Percentiles rank a stretch among this genome's conserved stretches.
phyloP scores from a whole-genome alignment of 2,888 invertebrate genomes.

The Tachina fera region DNA sequence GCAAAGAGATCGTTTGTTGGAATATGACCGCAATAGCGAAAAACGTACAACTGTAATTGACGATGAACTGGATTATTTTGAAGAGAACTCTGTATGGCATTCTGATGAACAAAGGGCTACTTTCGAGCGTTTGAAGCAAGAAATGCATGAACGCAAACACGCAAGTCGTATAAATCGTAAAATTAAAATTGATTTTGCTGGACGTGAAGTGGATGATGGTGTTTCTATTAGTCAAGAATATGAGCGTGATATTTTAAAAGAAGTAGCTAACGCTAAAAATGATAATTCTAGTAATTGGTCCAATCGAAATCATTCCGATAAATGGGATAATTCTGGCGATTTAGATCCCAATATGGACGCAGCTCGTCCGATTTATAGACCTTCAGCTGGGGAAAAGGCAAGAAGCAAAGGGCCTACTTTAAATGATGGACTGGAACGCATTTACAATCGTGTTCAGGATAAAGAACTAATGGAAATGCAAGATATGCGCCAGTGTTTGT shows the following conservation, averaged over 20 bases:
- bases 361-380: constrained; percentile 75
- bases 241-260: constrained; percentile 81
- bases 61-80: constrained; percentile 97
- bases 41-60: constrained; percentile 85
- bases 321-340: constrained; percentile 65
- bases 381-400: constrained; percentile 69
- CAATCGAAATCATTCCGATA: constrained; percentile 69
- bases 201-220: constrained; percentile 85
- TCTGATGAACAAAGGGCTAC: constrained; percentile 87
- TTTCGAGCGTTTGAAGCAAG: constrained; percentile 87
- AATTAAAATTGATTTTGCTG: constrained; percentile 91
- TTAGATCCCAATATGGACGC: constrained; percentile 75
- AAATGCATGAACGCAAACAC: constrained; percentile 87
- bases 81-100: constrained; percentile 92
- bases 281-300: constrained; percentile 73
- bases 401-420: constrained; percentile 32
- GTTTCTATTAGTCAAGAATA: constrained; percentile 80
- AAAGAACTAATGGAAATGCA: constrained; percentile 90
- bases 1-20: constrained; percentile 91
- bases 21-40: constrained; percentile 91
- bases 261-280: constrained; percentile 80
- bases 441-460: constrained; percentile 88
- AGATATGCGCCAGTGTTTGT: constrained; percentile 93
- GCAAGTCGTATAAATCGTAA: constrained; percentile 87
- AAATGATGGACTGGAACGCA: constrained; percentile 76